Conservation (phyloP, 2,888 invertebrate genomes). For the Drosophila siamana region DNA sequence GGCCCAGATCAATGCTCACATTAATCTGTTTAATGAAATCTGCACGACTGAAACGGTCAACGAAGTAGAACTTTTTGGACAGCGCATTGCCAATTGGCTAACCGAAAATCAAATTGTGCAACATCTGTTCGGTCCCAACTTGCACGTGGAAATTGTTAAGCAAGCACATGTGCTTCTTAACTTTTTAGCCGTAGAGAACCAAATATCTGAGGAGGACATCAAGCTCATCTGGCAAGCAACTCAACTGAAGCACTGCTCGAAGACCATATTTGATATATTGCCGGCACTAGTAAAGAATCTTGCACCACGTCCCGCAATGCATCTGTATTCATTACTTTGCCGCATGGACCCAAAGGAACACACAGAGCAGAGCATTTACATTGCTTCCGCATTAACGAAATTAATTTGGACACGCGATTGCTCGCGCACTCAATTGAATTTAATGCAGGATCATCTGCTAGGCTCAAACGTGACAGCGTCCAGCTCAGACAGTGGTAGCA, state of each 20-base stretch:
- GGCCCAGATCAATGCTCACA: slow-evolving; percentile 97
- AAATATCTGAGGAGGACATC: slow-evolving; percentile 95
- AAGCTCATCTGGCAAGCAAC: slow-evolving; percentile 98
- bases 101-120: slow-evolving; percentile 95
- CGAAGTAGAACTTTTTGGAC: slow-evolving; percentile 93
- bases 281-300: slow-evolving; percentile 96
- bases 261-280: slow-evolving; percentile 95
- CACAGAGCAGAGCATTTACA: slow-evolving; percentile 95
- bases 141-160: slow-evolving; percentile 97
- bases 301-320: slow-evolving; percentile 94
- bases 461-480: slow-evolving; percentile 86
- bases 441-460: slow-evolving; percentile 85
- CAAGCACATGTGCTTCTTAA: slow-evolving; percentile 97
- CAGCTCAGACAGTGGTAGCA: slow-evolving; percentile 92
- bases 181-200: slow-evolving; percentile 96
- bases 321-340: slow-evolving; percentile 94
- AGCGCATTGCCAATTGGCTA: slow-evolving; percentile 94
- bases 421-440: slow-evolving; percentile 85
- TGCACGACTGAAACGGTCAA: slow-evolving; percentile 95
- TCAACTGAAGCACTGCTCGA: slow-evolving; percentile 96
- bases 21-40: slow-evolving; percentile 95
- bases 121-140: slow-evolving; percentile 98
- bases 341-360: slow-evolving; percentile 95
- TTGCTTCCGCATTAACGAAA: slow-evolving; percentile 95
- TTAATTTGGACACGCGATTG: slow-evolving; percentile 94